phyloP scores from a whole-genome alignment of 2,113 vertebrate species.

The Crotalus horridus region DNA sequence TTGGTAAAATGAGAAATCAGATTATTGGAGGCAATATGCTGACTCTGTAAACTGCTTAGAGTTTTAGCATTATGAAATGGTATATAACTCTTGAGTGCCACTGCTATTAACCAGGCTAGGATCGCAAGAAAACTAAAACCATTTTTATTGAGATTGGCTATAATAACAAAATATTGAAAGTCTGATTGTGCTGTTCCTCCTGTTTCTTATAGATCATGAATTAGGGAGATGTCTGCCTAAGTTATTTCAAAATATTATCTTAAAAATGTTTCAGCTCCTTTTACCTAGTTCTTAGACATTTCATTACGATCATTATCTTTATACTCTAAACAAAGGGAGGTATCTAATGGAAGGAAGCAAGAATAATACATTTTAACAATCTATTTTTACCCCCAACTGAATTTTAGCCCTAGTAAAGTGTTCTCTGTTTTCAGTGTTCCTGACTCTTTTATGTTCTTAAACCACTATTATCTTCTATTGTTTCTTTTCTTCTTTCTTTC shows the following conservation, averaged over 20 bases:
- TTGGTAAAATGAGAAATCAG: too few species aligned
- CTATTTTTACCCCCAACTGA: neutral
- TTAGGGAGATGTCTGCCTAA: neutral
- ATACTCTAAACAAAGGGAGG: neutral
- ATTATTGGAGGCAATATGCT: too few species aligned
- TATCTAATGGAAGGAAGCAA: neutral
- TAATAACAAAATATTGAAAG: neutral
- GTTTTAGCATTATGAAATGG: too few species aligned
- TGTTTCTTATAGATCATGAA: neutral
- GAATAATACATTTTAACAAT: neutral
- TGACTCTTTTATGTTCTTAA: neutral
- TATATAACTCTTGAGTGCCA: too few species aligned
- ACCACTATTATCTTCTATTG: neutral
- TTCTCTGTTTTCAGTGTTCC: neutral
- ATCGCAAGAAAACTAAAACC: neutral
- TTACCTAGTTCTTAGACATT: neutral
- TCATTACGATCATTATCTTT: neutral
- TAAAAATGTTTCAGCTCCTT: neutral
- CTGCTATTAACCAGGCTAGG: neutral
- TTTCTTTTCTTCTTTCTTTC: neutral
- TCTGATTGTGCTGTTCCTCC: neutral
- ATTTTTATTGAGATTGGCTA: neutral
- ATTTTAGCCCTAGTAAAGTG: neutral
- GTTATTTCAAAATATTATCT: neutral
- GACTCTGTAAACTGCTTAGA: too few species aligned